Base-by-base conservation (phyloP, 2,113 vertebrate species). In the Entomyzon cyanotis region DNA sequence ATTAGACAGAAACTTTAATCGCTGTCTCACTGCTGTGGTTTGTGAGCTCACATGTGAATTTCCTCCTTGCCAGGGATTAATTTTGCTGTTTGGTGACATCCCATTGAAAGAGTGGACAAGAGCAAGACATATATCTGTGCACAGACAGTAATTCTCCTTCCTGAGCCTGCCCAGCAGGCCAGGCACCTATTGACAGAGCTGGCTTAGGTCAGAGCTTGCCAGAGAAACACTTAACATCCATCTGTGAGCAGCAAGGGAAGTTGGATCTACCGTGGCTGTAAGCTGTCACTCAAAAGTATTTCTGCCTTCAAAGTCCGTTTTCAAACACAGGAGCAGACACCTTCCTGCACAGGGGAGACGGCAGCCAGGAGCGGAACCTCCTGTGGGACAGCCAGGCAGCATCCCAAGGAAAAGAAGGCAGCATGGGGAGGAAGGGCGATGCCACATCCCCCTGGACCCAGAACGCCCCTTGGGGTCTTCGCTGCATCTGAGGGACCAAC, bases 1-100 rank as follows among this genome's bases (percentile, higher is more conserved):
- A 95, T 94, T 69, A 95, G 70, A 27, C 37, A 68, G 70, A 69
- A 93, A 93, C 86, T 93, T 73, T 55, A 89, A 94, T 95, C 10
- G 1, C 86, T 35, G 58, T 44, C 89, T 93, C 58, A 33, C 60
- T 64, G 73, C 69, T 64, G 37, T 56, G 79, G 50, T 83, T 87
- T 83, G 62, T 5, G 15, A 83, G 78, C 71, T 82, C 84, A 91
- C 23, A 4, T 0, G 1, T 65, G 7, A 87, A 53, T 85, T 70
- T 69, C 44, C 69, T 62, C 58, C 44, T 60, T 30, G 13, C n/a
- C 27, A 62, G 87, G 75, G 74, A 82, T 87, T 64, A 78, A 44
- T 68, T 70, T 52, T 63, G 63, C 88, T 70, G 79, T 70, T 83
- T 67, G 80, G 56, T 89, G 84, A 89, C 80, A 78, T 58, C 56